Conservation (phyloP, 2,888 invertebrate species). For the Mythimna pallens region DNA sequence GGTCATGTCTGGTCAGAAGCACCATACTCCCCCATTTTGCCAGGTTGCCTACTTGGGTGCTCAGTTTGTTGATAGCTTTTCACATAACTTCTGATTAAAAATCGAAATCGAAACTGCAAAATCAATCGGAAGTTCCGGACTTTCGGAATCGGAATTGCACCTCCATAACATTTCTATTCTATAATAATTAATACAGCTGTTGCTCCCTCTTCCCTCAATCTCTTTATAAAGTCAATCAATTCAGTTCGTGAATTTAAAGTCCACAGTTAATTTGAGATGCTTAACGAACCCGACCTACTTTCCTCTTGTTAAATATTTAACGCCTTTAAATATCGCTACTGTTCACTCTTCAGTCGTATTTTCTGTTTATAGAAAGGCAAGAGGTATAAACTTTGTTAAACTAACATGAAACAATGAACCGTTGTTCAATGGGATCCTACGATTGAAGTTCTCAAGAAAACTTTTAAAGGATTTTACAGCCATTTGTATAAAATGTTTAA, state of each 20-base stretch:
- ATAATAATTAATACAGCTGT: too few species aligned
- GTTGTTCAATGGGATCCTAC: neutral
- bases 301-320: slow-evolving; percentile 44
- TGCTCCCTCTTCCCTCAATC: neutral
- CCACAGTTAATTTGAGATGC: slow-evolving; percentile 31
- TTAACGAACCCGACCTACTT: slow-evolving; percentile 44
- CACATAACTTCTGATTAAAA: too few species aligned
- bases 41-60: too few species aligned
- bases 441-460: slow-evolving; percentile 1
- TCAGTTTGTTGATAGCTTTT: too few species aligned
- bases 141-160: too few species aligned
- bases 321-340: slow-evolving; percentile 11
- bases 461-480: neutral
- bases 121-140: too few species aligned
- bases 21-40: too few species aligned
- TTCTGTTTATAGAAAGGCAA: neutral
- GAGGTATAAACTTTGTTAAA: neutral
- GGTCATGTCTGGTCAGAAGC: too few species aligned
- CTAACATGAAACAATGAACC: slow-evolving; percentile 1
- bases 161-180: too few species aligned
- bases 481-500: too few species aligned
- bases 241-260: slow-evolving; percentile 19
- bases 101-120: too few species aligned
- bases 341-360: slow-evolving; percentile 9
- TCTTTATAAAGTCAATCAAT: slow-evolving; percentile 35